phyloP scores from a whole-genome alignment of 2,797 vertebrate species.

The Rhabdophis nuchalis region DNA sequence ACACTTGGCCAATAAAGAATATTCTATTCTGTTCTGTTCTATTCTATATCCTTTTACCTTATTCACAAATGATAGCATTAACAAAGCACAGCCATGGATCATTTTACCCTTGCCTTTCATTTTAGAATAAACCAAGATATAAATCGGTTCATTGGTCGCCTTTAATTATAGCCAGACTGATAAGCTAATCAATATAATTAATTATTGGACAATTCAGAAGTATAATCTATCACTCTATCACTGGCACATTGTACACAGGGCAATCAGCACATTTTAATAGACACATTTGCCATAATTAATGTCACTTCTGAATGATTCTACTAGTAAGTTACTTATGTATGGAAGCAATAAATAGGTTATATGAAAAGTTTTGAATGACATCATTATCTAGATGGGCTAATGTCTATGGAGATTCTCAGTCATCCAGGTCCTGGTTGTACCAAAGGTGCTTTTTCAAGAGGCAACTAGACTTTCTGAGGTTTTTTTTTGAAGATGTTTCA shows the following conservation, averaged over 20 bases:
- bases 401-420: background rate
- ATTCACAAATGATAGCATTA: background rate
- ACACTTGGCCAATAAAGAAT: background rate
- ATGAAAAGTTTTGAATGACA: background rate
- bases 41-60: background rate
- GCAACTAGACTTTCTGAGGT: too few species aligned
- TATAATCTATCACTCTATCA: background rate
- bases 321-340: background rate
- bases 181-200: background rate
- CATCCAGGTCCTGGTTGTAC: too few species aligned
- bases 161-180: background rate
- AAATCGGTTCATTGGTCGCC: background rate
- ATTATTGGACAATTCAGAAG: background rate
- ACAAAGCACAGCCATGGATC: background rate
- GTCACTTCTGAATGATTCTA: constrained; percentile 9
- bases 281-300: background rate
- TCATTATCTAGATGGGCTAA: background rate
- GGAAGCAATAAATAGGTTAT: background rate
- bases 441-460: too few species aligned
- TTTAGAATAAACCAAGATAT: background rate
- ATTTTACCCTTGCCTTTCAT: background rate
- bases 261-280: background rate
- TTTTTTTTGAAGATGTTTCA: too few species aligned
- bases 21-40: background rate
- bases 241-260: background rate